Evolutionary conservation across 2,888 invertebrate species (phyloP), one percentile per base, ranked within the genome.

Genomic region (Apodemia mormo): DNA sequence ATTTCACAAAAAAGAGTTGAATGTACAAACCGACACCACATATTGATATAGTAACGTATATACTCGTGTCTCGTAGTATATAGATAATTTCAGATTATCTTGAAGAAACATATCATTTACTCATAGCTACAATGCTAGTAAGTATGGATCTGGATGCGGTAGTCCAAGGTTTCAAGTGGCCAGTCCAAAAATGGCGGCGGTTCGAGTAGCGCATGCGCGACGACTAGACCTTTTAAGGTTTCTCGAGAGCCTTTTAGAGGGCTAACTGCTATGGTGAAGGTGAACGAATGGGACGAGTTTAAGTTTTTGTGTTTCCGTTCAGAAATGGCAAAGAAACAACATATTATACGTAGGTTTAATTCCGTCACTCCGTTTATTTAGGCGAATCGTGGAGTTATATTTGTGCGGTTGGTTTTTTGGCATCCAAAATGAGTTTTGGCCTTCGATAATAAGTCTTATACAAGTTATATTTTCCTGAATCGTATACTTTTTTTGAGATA

Each of bases 201-300:
- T 76, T 80, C 81, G 84, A 80, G 78, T 76, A 80, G 79, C 82
- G 82, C 84, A 78, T 81, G 82, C 83, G 79, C 81, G 75, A 77
- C 78, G 74, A 74, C 81, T 88, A 85, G 80, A 74, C 92, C 92
- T 87, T 92, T 87, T 91, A 92, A 79, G 92, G 92, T 79, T 83
- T 84, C 83, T 75, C 76, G 78, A 80, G 83, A 83, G 82, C 88
- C 88, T 89, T 87, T 83, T 82, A 85, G 81, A 82, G 80, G 84
- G 82, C 81, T 80, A 58, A 58, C 58, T 58, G 12, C 33, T 58
- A 58, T 58, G 58, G 58, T 22, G 58, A 58, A 58, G 58, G 58
- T 58, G 58, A 58, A 58, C 58, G 33, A 58, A 58, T 58, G 58
- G 49, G 58, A 58, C 58, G 58, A 58, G 58, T 58, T 49, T 58